phyloP scores from a whole-genome alignment of 2,797 vertebrate genomes.

The Melopsittacus undulatus region DNA sequence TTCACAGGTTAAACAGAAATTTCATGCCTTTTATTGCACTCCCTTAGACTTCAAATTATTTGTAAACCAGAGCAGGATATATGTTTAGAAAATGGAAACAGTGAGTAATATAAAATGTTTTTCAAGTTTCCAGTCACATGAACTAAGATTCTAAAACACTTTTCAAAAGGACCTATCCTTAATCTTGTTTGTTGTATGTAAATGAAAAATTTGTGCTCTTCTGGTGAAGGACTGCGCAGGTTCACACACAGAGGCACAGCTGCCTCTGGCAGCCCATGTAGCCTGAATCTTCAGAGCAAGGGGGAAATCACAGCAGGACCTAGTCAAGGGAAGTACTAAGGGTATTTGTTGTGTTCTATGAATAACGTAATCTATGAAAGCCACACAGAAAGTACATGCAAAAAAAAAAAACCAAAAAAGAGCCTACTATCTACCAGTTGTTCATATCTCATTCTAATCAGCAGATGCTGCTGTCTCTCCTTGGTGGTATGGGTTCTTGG shows the following conservation, averaged over 20 bases:
- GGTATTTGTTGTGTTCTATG: background rate
- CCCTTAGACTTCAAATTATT: background rate
- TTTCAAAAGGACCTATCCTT: background rate
- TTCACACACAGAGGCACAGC: accelerated
- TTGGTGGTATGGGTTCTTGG: background rate
- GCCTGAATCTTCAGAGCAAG: background rate
- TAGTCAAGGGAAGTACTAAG: background rate
- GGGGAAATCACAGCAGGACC: background rate
- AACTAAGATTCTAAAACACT: background rate
- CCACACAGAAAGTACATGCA: background rate
- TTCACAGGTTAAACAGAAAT: background rate
- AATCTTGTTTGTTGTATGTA: background rate
- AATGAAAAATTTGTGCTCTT: background rate
- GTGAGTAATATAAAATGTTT: background rate
- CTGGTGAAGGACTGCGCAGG: accelerated
- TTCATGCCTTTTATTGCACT: background rate
- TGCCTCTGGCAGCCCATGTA: background rate
- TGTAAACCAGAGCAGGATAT: background rate
- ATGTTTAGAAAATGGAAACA: background rate
- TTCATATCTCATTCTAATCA: background rate
- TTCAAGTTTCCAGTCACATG: background rate
- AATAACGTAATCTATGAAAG: background rate
- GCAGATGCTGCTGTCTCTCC: background rate
- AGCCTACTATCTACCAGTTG: background rate
- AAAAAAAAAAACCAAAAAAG: background rate